Conservation (phyloP, 2,113 vertebrate genomes). For the Eudyptes chrysolophus region DNA sequence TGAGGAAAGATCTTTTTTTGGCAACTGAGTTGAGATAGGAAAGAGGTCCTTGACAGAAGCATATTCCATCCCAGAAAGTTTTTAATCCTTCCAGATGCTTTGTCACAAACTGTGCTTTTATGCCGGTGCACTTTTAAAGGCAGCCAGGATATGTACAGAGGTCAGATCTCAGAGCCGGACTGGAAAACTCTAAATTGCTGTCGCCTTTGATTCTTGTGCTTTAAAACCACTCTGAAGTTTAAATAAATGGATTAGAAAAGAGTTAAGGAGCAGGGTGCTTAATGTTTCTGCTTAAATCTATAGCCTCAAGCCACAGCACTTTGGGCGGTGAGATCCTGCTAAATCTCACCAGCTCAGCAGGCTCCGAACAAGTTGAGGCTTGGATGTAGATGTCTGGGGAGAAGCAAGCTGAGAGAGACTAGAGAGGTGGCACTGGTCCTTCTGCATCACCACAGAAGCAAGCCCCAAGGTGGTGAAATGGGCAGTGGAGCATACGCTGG, state of each 20-base stretch:
- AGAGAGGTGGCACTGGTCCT: neutral
- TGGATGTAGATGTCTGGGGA: constrained; percentile 18
- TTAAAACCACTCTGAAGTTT: constrained; percentile 61
- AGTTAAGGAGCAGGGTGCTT: constrained; percentile 56
- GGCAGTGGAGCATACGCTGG: neutral
- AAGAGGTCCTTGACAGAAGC: constrained; percentile 49
- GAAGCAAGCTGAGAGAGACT: neutral
- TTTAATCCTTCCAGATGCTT: constrained; percentile 67
- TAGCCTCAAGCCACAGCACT: constrained; percentile 47
- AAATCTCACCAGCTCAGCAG: constrained; percentile 60
- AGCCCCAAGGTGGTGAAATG: neutral
- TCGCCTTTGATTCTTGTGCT: constrained; percentile 37
- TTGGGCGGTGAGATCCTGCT: constrained; percentile 46
- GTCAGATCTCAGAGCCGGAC: constrained; percentile 41
- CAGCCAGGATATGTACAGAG: constrained; percentile 48
- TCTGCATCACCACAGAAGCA: neutral
- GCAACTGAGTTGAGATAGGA: constrained; percentile 41
- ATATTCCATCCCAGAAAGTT: constrained; percentile 48
- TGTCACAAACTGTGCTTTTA: constrained; percentile 68
- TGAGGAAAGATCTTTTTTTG: constrained; percentile 49
- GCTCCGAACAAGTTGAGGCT: constrained; percentile 32
- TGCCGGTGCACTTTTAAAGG: constrained; percentile 50
- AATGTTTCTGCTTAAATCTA: constrained; percentile 55
- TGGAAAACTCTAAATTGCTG: constrained; percentile 59
- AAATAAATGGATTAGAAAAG: constrained; percentile 68